A percentile compares a stretch with the other conserved stretches of the same genome.
These are phyloP conservation scores for Poecilia wingei DNA, from an alignment of 2,797 vertebrate species.

Conservation along the genomic window DNA sequence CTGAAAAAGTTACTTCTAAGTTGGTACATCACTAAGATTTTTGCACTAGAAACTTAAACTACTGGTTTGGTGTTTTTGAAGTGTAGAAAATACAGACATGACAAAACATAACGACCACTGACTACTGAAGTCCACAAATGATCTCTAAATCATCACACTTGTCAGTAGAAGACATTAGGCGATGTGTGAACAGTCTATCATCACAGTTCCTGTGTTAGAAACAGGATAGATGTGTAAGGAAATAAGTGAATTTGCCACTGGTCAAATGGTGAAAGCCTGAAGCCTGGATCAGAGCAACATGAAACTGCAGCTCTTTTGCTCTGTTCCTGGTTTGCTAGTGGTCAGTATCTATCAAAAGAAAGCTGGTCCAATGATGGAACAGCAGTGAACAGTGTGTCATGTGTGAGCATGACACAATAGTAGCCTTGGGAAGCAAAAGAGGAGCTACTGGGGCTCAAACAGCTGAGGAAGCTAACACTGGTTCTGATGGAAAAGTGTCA, in stretches of 20 bases:
- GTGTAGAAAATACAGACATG: background rate
- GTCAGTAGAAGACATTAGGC: background rate
- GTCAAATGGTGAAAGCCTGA: background rate
- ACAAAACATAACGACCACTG: background rate
- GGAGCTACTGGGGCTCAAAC: background rate
- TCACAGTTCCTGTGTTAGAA: background rate
- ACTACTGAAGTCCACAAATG: background rate
- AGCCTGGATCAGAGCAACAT: background rate
- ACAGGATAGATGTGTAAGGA: background rate
- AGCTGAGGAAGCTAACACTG: background rate
- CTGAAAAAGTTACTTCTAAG: too few species aligned
- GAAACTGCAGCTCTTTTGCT: background rate
- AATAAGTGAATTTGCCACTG: background rate
- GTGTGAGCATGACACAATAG: background rate
- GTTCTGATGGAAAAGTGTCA: background rate
- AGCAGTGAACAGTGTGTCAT: background rate
- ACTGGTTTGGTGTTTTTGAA: too few species aligned
- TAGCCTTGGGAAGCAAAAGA: background rate
- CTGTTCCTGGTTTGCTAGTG: background rate
- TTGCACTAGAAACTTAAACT: too few species aligned
- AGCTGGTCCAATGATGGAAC: background rate
- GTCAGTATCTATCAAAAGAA: background rate
- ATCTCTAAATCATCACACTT: background rate
- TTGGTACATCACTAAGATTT: too few species aligned
- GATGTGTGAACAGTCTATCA: background rate